Evolutionary conservation across 2,888 invertebrate genomes (phyloP).

Genomic region (Ectemnius continuus): DNA sequence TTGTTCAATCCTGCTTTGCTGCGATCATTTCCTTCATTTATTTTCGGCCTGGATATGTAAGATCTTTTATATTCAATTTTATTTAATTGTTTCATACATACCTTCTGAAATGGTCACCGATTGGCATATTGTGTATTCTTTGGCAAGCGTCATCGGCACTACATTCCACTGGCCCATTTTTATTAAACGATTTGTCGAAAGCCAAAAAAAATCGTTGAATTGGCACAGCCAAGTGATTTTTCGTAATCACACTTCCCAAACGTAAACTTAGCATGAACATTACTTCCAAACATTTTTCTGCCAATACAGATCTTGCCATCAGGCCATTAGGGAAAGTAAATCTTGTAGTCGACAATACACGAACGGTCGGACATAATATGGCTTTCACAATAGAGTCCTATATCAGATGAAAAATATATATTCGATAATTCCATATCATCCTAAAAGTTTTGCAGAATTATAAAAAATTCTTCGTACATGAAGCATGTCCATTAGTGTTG

Average conservation of each 20-base stretch:
- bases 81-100: constrained; percentile 11
- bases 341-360: constrained; percentile 88
- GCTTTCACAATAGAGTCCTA: constrained; percentile 92
- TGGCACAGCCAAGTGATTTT: constrained; percentile 86
- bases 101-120: constrained; percentile 34
- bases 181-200: constrained; percentile 86
- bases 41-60: constrained; percentile 23
- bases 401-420: constrained; percentile 55
- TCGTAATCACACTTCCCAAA: constrained; percentile 88
- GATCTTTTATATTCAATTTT: background rate
- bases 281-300: constrained; percentile 90
- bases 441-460: background rate
- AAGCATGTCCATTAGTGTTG: constrained; percentile 91
- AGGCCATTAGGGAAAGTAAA: constrained; percentile 90
- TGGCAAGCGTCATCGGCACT: constrained; percentile 38
- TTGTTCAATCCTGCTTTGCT: constrained; percentile 44
- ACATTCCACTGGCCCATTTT: constrained; percentile 24
- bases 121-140: constrained; percentile 17
- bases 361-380: constrained; percentile 90
- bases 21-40: constrained; percentile 32
- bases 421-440: background rate
- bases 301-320: constrained; percentile 86
- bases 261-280: constrained; percentile 88
- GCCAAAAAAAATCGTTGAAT: constrained; percentile 86
- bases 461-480: constrained; percentile 80